phyloP scores from a whole-genome alignment of 2,113 vertebrate genomes.

The Holacanthus passer region DNA sequence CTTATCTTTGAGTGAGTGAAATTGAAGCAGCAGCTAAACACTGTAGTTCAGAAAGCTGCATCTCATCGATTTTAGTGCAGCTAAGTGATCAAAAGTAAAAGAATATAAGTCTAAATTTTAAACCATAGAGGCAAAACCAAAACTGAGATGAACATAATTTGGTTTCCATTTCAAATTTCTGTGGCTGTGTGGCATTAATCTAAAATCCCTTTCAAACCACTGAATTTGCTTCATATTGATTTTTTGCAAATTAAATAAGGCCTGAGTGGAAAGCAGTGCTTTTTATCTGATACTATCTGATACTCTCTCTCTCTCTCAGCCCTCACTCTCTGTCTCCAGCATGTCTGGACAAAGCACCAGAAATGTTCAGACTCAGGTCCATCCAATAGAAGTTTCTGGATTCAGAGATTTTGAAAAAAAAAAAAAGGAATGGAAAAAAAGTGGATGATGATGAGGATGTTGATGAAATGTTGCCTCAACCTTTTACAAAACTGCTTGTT shows the following conservation, averaged over 20 bases:
- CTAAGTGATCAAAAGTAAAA: background rate
- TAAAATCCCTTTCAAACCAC: constrained; percentile 44
- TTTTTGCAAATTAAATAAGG: constrained; percentile 71
- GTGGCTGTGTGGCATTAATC: constrained; percentile 2
- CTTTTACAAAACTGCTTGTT: background rate
- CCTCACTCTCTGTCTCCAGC: constrained; percentile 14
- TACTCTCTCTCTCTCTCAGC: constrained; percentile 1
- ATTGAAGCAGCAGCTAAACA: constrained; percentile 6
- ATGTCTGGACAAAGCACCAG: constrained; percentile 16
- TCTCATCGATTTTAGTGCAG: background rate
- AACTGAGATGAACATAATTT: constrained; percentile 19
- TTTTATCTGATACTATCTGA: constrained; percentile 48
- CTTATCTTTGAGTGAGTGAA: constrained; percentile 23
- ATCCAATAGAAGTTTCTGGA: no score
- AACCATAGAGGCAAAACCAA: background rate
- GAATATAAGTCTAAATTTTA: background rate
- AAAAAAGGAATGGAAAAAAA: background rate
- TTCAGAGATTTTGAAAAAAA: no score
- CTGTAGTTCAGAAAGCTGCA: background rate
- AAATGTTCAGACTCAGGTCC: constrained; percentile 12
- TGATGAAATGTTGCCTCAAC: background rate
- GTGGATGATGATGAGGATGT: background rate
- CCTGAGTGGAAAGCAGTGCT: constrained; percentile 47
- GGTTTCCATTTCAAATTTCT: constrained; percentile 20
- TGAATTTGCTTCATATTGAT: constrained; percentile 63